These are phyloP conservation scores for Psittacula derbiana DNA, from an alignment of 2,797 vertebrate species.

Conservation along the genomic window DNA sequence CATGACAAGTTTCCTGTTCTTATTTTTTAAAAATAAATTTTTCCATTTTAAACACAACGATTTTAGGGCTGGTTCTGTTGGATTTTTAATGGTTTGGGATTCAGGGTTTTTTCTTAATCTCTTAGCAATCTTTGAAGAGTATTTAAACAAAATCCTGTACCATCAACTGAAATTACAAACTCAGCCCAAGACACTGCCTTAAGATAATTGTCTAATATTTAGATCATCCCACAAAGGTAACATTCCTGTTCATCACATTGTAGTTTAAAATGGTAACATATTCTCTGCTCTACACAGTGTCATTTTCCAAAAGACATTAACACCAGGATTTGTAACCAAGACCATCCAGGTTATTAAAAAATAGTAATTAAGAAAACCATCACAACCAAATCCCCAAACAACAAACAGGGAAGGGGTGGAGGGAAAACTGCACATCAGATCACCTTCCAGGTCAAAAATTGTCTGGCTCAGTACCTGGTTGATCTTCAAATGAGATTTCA, in stretches of 20 bases:
- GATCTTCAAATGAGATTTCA: background rate
- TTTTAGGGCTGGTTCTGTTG: background rate
- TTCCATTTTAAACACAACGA: background rate
- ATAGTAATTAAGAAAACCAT: background rate
- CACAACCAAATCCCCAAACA: background rate
- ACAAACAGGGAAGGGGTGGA: background rate
- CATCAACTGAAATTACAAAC: background rate
- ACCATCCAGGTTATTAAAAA: background rate
- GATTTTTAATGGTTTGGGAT: background rate
- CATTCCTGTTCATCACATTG: constrained; percentile 12
- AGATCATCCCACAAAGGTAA: constrained; percentile 22
- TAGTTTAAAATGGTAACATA: constrained; percentile 13
- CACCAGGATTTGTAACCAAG: constrained; percentile 47
- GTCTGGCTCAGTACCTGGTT: background rate
- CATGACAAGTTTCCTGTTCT: background rate
- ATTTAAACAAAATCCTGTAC: background rate
- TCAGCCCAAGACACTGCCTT: background rate
- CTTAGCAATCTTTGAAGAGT: background rate
- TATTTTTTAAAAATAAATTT: background rate
- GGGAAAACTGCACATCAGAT: background rate
- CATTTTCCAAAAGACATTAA: constrained; percentile 46
- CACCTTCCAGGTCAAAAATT: background rate
- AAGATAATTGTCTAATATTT: constrained; percentile 27
- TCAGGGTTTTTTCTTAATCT: background rate
- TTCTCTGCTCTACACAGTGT: constrained; percentile 6